Evolutionary conservation across 2,797 vertebrate genomes (phyloP), one percentile per base, ranked within the genome.

Genomic region (Carapus acus): DNA sequence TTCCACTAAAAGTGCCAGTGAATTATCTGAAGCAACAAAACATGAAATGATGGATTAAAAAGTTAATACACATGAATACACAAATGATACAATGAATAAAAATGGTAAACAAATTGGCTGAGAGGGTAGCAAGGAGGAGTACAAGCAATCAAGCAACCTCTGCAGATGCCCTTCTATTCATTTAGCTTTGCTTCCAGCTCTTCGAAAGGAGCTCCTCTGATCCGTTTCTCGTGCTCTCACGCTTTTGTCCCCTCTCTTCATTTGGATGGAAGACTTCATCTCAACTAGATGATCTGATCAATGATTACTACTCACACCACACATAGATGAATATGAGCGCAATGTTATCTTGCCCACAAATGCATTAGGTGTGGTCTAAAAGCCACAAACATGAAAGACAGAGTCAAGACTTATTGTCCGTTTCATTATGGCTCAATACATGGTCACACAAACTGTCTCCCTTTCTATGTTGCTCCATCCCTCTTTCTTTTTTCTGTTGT

Each of bases 21-120:
- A 76, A 68, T 74, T 69, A 76, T 74, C 67, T 64, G 62, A 69
- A 69, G 54, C 65, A 45, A 67, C 58, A 66, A 56, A 65, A 54
- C 62, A 38, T 21, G n/a, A 57, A 72, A 63, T 82, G 71, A 83
- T 79, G 61, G 79, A 80, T 85, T 80, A 67, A 79, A 72, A 74
- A 65, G 76, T 76, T 69, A 77, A 79, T 65, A 54, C 17, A 53
- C 62, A 67, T 73, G 78, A 73, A 79, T 72, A 65, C 63, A 69
- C 72, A 78, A 78, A 76, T 57, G 69, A 76, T 65, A 58, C 65
- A 61, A 57, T 79, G 71, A 74, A 79, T 76, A 58, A 74, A 71
- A 71, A 63, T 62, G 67, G 58, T 71, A 74, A 79, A 77, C 70
- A 76, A 77, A 78, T 50, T 55, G 76, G 54, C 51, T 48, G 65